Percentiles rank a stretch among this genome's conserved stretches.
Evolutionary conservation across 92 coral and sea anemone genomes (phyloP).

Genomic region (Ricordea florida): DNA sequence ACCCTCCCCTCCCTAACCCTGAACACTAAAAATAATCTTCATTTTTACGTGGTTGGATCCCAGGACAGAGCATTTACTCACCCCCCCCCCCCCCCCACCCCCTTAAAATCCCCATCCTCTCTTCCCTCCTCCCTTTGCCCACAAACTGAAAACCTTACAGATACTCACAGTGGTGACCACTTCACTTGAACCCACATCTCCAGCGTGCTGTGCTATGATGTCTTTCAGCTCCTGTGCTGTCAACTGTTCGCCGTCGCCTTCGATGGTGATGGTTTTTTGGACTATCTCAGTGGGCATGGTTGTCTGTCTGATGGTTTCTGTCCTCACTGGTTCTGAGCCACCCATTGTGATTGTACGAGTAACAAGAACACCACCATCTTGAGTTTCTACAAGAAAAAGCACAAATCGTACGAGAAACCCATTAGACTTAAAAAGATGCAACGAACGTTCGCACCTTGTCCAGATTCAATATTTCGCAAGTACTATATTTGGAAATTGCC

Average conservation of each 20-base stretch:
- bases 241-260: constrained; percentile 96
- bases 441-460: too few relatives aligned
- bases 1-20: too few relatives aligned
- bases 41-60: too few relatives aligned
- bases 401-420: too few relatives aligned
- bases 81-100: too few relatives aligned
- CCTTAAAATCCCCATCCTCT: too few relatives aligned
- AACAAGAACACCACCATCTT: constrained; percentile 77
- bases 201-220: constrained; percentile 90
- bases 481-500: too few relatives aligned
- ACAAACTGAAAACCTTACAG: background rate
- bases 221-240: constrained; percentile 94
- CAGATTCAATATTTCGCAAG: too few relatives aligned
- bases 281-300: constrained; percentile 95
- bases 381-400: background rate
- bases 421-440: too few relatives aligned
- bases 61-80: too few relatives aligned
- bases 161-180: constrained; percentile 82
- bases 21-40: too few relatives aligned
- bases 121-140: too few relatives aligned
- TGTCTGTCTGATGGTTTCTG: constrained; percentile 80
- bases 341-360: constrained; percentile 95
- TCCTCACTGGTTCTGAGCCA: constrained; percentile 73
- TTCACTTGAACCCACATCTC: constrained; percentile 62
- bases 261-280: constrained; percentile 98